Evolutionary conservation across 2,113 vertebrate genomes (phyloP).

Genomic region (Grammomys surdaster): DNA sequence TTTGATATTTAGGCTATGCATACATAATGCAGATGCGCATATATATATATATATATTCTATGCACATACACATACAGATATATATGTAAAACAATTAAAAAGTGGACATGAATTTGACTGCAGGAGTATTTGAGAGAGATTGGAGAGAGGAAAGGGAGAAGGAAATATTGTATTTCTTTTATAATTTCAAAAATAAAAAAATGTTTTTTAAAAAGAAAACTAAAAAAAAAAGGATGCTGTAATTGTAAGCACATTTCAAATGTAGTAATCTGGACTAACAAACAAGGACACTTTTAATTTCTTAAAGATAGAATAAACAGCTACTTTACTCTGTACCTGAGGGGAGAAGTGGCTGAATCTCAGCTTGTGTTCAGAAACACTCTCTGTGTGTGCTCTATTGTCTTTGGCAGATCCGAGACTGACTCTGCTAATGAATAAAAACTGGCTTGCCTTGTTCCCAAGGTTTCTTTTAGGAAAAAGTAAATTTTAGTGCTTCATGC

Average conservation of each 20-base stretch:
- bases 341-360: not conserved
- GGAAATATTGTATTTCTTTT: not conserved
- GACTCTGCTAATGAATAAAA: slow-evolving; percentile 23
- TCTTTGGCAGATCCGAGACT: slow-evolving; percentile 14
- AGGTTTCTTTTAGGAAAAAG: slow-evolving; percentile 33
- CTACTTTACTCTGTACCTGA: not conserved
- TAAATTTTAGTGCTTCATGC: slow-evolving; percentile 18
- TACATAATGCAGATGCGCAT: too few relatives aligned
- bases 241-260: not conserved
- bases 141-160: not conserved
- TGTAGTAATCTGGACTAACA: not conserved
- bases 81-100: not conserved
- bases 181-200: not conserved
- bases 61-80: not conserved
- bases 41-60: not conserved
- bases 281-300: slow-evolving; percentile 25
- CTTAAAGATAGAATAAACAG: slow-evolving; percentile 11
- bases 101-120: not conserved
- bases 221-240: not conserved
- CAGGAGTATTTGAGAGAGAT: not conserved
- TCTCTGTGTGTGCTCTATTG: not conserved
- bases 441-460: not conserved
- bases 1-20: not conserved
- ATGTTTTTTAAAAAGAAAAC: not conserved
- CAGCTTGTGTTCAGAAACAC: slow-evolving; percentile 31